Percentiles rank a stretch among this genome's conserved stretches.
Conservation (phyloP, 1,140 invertebrate genomes). For the Drosophila melanica region DNA sequence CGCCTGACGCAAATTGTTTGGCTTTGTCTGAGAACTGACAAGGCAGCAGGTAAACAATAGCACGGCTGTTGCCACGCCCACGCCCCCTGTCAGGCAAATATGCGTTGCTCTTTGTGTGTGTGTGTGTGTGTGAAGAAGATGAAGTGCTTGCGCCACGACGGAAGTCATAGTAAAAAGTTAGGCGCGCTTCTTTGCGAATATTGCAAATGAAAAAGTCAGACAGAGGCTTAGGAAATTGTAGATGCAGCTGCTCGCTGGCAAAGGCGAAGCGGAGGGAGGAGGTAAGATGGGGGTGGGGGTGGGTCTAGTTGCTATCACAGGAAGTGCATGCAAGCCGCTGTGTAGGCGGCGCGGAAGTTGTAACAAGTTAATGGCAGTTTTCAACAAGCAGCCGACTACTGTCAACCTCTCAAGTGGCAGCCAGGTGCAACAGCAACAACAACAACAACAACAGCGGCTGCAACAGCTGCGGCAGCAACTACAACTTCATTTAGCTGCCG, state of each 20-base stretch:
- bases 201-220: slow-evolving; percentile 52
- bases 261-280: not conserved
- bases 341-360: slow-evolving; percentile 65
- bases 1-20: slow-evolving; percentile 74
- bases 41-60: slow-evolving; percentile 72
- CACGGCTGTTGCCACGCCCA: slow-evolving; percentile 39
- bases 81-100: slow-evolving; percentile 70
- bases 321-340: slow-evolving; percentile 49
- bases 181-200: slow-evolving; percentile 50
- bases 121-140: slow-evolving; percentile 56
- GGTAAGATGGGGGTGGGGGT: not conserved
- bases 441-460: slow-evolving; percentile 7
- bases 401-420: slow-evolving; percentile 55
- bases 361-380: slow-evolving; percentile 82
- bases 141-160: slow-evolving; percentile 51
- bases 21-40: slow-evolving; percentile 64
- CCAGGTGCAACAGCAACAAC: slow-evolving; percentile 43
- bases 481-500: slow-evolving; percentile 51
- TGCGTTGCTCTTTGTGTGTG: slow-evolving; percentile 47
- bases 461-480: slow-evolving; percentile 33
- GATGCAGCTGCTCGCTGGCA: slow-evolving; percentile 16
- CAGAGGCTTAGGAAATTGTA: slow-evolving; percentile 44
- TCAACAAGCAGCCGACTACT: slow-evolving; percentile 68
- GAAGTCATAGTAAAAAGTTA: slow-evolving; percentile 70
- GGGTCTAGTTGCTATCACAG: slow-evolving; percentile 18